Evolutionary conservation across 2,113 vertebrate species (phyloP).

Genomic region (Rhipidura dahli): DNA sequence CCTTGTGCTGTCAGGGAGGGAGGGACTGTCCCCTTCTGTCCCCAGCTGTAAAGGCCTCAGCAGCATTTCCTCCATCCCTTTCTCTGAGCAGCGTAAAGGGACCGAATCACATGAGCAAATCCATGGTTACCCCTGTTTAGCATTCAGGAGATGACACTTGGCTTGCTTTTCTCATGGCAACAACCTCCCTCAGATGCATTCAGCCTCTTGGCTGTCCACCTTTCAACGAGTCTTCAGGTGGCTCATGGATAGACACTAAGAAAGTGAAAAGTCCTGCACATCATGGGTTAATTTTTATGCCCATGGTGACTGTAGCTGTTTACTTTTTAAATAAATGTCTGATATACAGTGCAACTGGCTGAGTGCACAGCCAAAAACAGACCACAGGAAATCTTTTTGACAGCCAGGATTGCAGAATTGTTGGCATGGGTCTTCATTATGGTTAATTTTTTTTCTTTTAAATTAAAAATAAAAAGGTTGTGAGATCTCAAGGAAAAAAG

Average conservation of each 20-base stretch:
- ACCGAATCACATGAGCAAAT: slow-evolving; percentile 32
- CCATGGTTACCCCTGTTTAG: slow-evolving; percentile 51
- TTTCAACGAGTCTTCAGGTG: background rate
- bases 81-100: background rate
- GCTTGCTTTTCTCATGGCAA: background rate
- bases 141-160: background rate
- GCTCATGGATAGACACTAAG: background rate
- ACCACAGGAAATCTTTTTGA: slow-evolving; percentile 44
- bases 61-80: background rate
- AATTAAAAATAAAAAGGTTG: background rate
- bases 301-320: background rate
- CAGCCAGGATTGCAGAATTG: slow-evolving; percentile 21
- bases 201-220: background rate
- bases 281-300: background rate
- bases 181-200: background rate
- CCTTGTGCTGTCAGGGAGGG: background rate
- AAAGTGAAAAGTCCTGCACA: background rate
- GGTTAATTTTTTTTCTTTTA: background rate
- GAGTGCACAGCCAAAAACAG: background rate
- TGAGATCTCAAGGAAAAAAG: background rate
- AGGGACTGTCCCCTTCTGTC: background rate
- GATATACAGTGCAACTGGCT: background rate
- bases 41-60: background rate
- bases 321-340: slow-evolving; percentile 31
- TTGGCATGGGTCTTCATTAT: background rate